A percentile compares a stretch with the other conserved stretches of the same genome.
Evolutionary conservation across 2,797 vertebrate species (phyloP).

Genomic region (Chaunax sp.): DNA sequence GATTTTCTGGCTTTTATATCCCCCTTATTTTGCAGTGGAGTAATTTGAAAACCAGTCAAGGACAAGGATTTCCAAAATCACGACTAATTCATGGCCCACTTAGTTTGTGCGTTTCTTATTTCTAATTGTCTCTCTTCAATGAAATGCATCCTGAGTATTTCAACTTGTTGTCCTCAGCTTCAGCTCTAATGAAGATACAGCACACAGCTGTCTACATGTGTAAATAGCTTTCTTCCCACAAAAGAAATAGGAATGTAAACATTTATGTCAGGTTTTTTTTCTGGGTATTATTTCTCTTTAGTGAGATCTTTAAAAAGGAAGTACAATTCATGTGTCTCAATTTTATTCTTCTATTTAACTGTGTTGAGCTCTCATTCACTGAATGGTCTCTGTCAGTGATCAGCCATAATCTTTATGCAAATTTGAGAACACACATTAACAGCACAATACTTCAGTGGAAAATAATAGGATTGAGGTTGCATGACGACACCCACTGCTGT

Average conservation of each 20-base stretch:
- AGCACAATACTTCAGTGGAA: constrained; percentile 4
- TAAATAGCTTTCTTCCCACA: no score
- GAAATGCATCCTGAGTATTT: constrained; percentile 5
- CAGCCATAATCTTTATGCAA: constrained; percentile 57
- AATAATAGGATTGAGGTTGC: constrained; percentile 21
- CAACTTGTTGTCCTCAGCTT: constrained; percentile 12
- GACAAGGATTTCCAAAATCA: constrained; percentile 33
- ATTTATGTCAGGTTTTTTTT: not conserved
- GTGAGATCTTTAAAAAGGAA: not conserved
- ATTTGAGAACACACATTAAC: constrained; percentile 31
- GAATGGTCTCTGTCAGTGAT: constrained; percentile 15
- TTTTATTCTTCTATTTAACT: no score
- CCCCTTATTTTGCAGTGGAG: constrained; percentile 22
- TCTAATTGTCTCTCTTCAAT: no score
- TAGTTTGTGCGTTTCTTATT: no score
- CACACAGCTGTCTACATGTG: not conserved
- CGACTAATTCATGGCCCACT: constrained; percentile 11
- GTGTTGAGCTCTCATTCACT: not conserved
- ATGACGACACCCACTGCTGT: constrained; percentile 23
- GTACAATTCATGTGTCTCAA: not conserved
- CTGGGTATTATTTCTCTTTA: not conserved
- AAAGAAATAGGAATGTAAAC: constrained; percentile 3
- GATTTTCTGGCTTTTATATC: constrained; percentile 17
- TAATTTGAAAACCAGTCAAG: constrained; percentile 15
- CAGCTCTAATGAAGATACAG: constrained; percentile 6